These are phyloP conservation scores for Caenorhabditis imperialis DNA, from an alignment of 2,888 invertebrate species.

Conservation along the genomic window DNA sequence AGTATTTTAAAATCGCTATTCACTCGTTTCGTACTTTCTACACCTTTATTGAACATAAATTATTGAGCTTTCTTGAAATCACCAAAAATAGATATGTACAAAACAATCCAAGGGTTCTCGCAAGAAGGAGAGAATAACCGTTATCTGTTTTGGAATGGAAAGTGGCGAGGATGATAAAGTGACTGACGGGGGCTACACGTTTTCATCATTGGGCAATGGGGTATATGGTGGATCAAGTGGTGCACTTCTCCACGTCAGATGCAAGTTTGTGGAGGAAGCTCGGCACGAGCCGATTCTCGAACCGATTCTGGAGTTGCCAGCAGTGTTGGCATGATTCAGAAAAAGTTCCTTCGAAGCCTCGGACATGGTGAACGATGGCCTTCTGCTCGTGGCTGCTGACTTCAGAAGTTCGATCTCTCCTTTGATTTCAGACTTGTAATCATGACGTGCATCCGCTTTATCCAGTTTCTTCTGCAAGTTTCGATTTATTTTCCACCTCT, in stretches of 20 bases:
- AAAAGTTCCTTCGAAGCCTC: constrained; percentile 51
- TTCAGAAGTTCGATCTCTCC: constrained; percentile 73
- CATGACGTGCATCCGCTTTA: constrained; percentile 66
- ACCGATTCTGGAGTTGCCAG: constrained; percentile 53
- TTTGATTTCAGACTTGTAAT: constrained; percentile 71
- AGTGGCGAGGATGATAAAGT: constrained; percentile 5
- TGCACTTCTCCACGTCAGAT: constrained; percentile 57
- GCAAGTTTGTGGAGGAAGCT: constrained; percentile 49
- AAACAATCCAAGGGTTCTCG: constrained; percentile 49
- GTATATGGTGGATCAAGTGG: constrained; percentile 56
- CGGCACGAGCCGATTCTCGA: constrained; percentile 55
- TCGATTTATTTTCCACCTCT: too few relatives aligned
- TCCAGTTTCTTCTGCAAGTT: constrained; percentile 64
- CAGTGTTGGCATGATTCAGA: constrained; percentile 44
- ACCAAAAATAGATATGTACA: constrained; percentile 32
- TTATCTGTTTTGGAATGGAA: constrained; percentile 46
- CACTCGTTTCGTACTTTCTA: constrained; percentile 3
- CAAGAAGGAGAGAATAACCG: constrained; percentile 38
- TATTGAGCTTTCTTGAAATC: constrained; percentile 21
- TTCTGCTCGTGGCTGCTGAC: constrained; percentile 65
- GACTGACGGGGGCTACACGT: constrained; percentile 40
- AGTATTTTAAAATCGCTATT: constrained; percentile 25
- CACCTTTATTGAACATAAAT: constrained; percentile 34
- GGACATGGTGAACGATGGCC: constrained; percentile 62
- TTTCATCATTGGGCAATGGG: constrained; percentile 61